Evolutionary conservation across 2,113 vertebrate species (phyloP).

Genomic region (Nannospalax galili): DNA sequence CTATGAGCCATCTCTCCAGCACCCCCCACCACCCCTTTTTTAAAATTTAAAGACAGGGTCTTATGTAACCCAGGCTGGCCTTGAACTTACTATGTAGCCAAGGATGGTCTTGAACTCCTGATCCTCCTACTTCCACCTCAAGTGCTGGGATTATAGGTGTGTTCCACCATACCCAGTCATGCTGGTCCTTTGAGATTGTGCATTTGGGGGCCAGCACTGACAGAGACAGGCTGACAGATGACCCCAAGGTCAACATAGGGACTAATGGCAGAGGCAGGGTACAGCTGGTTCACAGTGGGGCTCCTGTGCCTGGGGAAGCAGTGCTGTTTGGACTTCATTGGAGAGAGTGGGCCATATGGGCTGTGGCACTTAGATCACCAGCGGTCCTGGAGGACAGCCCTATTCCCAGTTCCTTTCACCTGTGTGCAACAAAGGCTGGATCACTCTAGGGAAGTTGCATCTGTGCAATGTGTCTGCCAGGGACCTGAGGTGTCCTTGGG

Average conservation of each 20-base stretch:
- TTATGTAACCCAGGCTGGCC: background rate
- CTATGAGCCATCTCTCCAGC: too few species aligned
- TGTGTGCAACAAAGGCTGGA: background rate
- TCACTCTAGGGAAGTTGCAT: background rate
- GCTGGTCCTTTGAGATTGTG: background rate
- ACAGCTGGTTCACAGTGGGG: background rate
- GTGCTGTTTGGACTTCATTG: background rate
- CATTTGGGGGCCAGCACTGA: background rate
- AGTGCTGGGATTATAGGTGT: too few species aligned
- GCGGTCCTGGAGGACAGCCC: rapidly evolving
- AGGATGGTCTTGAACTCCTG: too few species aligned
- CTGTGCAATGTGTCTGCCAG: background rate
- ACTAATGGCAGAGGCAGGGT: background rate
- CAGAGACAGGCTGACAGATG: conserved; percentile 3
- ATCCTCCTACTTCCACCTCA: too few species aligned
- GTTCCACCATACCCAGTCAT: too few species aligned
- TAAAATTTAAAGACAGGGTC: background rate
- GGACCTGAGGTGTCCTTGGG: background rate
- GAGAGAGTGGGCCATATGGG: background rate
- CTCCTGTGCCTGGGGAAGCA: background rate
- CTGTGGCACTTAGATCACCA: background rate
- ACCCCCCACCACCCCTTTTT: too few species aligned
- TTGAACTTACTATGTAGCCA: background rate
- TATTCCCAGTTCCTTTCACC: background rate
- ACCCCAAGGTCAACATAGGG: background rate